Percentiles rank a stretch among this genome's conserved stretches.
phyloP scores from a whole-genome alignment of 2,797 vertebrate species.

The Mareca penelope region DNA sequence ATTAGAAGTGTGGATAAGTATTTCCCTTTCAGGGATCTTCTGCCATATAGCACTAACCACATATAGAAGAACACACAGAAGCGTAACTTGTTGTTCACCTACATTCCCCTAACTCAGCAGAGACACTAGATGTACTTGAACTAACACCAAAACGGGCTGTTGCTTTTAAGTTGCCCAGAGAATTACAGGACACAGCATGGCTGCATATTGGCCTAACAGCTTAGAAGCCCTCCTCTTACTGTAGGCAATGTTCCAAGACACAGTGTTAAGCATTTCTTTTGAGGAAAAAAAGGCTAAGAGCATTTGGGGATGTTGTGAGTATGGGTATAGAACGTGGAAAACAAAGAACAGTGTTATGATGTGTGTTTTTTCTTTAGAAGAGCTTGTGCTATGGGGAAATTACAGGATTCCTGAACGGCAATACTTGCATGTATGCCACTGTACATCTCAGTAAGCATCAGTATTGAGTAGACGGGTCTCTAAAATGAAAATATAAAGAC shows the following conservation, averaged over 20 bases:
- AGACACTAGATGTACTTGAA: neutral
- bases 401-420: neutral
- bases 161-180: neutral
- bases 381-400: neutral
- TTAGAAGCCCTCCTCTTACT: neutral
- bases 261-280: neutral
- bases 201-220: neutral
- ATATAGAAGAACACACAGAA: neutral
- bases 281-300: neutral
- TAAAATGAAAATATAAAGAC: neutral
- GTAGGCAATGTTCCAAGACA: neutral
- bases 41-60: accelerated
- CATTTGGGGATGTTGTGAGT: neutral
- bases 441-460: neutral
- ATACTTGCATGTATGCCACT: neutral
- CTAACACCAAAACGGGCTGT: neutral
- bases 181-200: neutral
- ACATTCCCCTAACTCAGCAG: neutral
- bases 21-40: neutral
- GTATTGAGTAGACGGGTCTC: neutral
- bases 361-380: neutral
- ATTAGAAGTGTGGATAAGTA: neutral
- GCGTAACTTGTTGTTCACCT: neutral
- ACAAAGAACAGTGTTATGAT: neutral
- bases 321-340: neutral